These are phyloP conservation scores for Beris chalybata DNA, from an alignment of 2,888 invertebrate species.

Conservation along the genomic window DNA sequence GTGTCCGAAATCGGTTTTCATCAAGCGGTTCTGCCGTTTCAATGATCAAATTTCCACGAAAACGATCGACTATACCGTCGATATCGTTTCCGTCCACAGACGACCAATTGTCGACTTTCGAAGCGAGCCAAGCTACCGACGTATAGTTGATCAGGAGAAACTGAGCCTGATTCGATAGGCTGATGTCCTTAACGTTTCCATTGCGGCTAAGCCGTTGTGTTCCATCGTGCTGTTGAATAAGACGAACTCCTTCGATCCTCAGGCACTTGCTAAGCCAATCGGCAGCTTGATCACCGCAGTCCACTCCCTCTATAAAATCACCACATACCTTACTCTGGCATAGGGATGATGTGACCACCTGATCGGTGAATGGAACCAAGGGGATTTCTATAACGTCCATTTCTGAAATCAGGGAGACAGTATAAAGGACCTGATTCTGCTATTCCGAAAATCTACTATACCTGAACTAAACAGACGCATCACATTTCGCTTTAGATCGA, in stretches of 20 bases:
- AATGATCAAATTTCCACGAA: conserved; percentile 89
- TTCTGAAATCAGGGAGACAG: conserved; percentile 52
- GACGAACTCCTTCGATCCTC: conserved; percentile 66
- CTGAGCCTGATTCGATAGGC: conserved; percentile 82
- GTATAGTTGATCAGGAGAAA: conserved; percentile 78
- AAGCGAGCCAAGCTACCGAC: conserved; percentile 73
- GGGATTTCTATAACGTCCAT: conserved; percentile 59
- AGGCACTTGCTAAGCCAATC: conserved; percentile 80
- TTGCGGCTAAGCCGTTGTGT: conserved; percentile 49
- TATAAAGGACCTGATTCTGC: background rate
- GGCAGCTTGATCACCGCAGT: conserved; percentile 81
- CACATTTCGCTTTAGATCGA: conserved; percentile 63
- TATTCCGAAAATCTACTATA: conserved; percentile 45
- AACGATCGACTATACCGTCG: conserved; percentile 71
- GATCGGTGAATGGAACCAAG: conserved; percentile 53
- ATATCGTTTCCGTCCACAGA: conserved; percentile 59
- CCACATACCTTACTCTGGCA: conserved; percentile 86
- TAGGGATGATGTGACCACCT: conserved; percentile 47
- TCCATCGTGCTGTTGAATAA: conserved; percentile 64
- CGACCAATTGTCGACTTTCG: conserved; percentile 57
- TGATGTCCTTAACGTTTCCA: conserved; percentile 55
- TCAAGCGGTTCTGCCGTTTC: conserved; percentile 71
- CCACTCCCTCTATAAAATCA: conserved; percentile 74
- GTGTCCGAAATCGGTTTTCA: conserved; percentile 71
- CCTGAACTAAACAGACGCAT: conserved; percentile 67